phyloP scores from a whole-genome alignment of 2,113 vertebrate genomes.

The Sprattus sprattus region DNA sequence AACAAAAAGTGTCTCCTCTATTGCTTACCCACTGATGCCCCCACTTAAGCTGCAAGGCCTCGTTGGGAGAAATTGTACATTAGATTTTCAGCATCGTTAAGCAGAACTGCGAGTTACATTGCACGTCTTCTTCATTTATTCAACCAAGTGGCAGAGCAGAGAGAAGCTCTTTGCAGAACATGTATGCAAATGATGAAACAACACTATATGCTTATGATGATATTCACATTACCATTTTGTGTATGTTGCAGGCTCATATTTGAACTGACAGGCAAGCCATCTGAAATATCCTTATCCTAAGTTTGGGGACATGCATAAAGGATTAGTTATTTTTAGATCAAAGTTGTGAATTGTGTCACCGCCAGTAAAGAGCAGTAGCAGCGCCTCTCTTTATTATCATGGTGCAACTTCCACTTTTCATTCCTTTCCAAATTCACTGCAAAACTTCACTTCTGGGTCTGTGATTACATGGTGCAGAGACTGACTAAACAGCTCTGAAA shows the following conservation, averaged over 20 bases:
- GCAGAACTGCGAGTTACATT: not conserved
- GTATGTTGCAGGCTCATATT: not conserved
- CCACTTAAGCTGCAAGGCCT: not conserved
- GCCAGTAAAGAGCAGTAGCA: not conserved
- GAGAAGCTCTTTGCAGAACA: not conserved
- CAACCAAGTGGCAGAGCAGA: slow-evolving; percentile 1
- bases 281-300: slow-evolving; percentile 3
- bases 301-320: not conserved
- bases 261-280: slow-evolving; percentile 9
- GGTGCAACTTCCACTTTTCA: not conserved
- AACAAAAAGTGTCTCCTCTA: not conserved
- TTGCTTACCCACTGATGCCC: not conserved
- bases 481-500: not conserved
- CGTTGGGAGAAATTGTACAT: slow-evolving; percentile 3
- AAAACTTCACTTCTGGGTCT: not conserved
- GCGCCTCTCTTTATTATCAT: not conserved
- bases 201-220: not conserved
- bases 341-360: not conserved
- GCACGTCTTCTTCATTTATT: not conserved
- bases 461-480: not conserved
- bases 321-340: slow-evolving; percentile 11
- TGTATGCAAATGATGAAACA: not conserved
- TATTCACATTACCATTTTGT: slow-evolving; percentile 8
- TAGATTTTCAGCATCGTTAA: slow-evolving; percentile 19
- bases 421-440: not conserved